Percentiles rank a stretch among this genome's conserved stretches.
These are phyloP conservation scores for Eulacestoma nigropectus DNA, from an alignment of 2,113 vertebrate genomes.

Conservation along the genomic window DNA sequence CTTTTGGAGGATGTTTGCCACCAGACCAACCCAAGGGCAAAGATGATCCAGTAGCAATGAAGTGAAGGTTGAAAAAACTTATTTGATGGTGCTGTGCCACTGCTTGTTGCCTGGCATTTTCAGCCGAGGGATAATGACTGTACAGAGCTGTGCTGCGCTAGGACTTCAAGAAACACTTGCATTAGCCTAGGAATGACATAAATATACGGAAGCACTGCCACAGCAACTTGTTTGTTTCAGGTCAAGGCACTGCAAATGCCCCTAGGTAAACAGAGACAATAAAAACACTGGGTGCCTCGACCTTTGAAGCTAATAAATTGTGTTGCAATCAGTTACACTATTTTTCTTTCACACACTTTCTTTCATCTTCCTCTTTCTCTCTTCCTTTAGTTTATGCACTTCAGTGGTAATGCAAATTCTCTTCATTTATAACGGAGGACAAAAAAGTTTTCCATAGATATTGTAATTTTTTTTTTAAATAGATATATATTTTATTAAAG, in stretches of 20 bases:
- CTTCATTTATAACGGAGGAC: background rate
- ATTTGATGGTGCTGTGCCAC: background rate
- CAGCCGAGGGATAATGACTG: background rate
- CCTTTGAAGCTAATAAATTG: conserved; percentile 51
- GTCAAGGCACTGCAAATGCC: background rate
- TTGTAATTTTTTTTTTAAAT: background rate
- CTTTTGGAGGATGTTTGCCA: background rate
- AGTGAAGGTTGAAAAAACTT: background rate
- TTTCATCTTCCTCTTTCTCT: background rate
- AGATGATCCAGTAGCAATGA: background rate
- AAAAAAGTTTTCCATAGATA: background rate
- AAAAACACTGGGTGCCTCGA: conserved; percentile 7
- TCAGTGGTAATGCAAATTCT: background rate
- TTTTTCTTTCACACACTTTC: background rate
- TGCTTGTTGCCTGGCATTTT: background rate
- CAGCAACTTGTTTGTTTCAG: conserved; percentile 26
- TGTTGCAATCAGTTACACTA: background rate
- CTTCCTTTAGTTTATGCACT: conserved; percentile 4
- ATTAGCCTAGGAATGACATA: conserved; percentile 8
- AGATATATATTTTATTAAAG: background rate
- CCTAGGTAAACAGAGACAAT: conserved; percentile 12
- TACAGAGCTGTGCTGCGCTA: background rate
- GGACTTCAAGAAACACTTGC: background rate
- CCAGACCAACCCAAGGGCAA: background rate
- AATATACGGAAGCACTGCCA: background rate